These are phyloP conservation scores for Callosobruchus maculatus DNA, from an alignment of 2,888 invertebrate genomes.

Conservation along the genomic window DNA sequence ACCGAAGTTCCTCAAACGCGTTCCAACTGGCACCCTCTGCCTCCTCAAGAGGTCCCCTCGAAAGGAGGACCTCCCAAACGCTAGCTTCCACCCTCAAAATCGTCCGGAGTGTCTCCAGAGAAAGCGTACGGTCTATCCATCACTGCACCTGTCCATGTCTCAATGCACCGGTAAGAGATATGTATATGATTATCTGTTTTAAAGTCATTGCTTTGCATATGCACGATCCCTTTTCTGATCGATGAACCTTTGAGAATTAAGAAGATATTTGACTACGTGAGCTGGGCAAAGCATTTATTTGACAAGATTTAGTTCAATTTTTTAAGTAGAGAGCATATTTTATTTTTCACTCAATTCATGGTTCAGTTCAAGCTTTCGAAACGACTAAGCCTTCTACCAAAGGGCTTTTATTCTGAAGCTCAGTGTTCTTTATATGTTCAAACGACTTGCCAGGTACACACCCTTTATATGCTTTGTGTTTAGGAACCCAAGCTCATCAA, in stretches of 20 bases:
- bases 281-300: too few species aligned
- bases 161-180: constrained; percentile 47
- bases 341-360: too few species aligned
- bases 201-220: background rate
- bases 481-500: too few species aligned
- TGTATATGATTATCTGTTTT: background rate
- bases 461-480: too few species aligned
- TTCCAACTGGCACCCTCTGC: constrained; percentile 62
- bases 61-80: constrained; percentile 77
- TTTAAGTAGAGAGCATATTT: too few species aligned
- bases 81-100: constrained; percentile 72
- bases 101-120: constrained; percentile 80
- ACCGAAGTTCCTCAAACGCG: constrained; percentile 62
- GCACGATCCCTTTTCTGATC: background rate
- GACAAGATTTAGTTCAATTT: too few species aligned
- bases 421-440: too few species aligned
- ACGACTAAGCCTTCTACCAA: too few species aligned
- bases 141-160: constrained; percentile 62
- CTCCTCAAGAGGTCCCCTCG: constrained; percentile 54
- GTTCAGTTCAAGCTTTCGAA: too few species aligned
- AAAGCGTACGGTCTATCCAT: constrained; percentile 72
- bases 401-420: too few species aligned
- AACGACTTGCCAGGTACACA: too few species aligned
- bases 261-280: too few species aligned
- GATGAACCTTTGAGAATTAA: background rate